Conservation (phyloP, 1,140 invertebrate genomes). For the Orius laevigatus region DNA sequence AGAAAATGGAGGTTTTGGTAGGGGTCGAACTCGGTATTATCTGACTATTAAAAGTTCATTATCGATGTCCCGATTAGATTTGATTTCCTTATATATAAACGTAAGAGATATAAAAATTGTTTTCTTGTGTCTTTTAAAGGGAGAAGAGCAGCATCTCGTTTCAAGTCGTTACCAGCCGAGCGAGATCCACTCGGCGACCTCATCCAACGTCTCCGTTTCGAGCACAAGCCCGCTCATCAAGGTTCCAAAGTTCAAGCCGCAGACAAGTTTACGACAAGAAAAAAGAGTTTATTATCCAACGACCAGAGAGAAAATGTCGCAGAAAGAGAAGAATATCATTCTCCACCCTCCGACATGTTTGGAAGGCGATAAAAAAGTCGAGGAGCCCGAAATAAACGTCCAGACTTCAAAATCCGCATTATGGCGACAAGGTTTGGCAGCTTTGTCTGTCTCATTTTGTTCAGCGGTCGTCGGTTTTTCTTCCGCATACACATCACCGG, state of each 20-base stretch:
- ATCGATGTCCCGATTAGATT: too few species aligned
- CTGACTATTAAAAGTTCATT: too few species aligned
- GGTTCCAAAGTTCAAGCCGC: not conserved
- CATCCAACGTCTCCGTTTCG: slow-evolving; percentile 2
- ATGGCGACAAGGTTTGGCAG: slow-evolving; percentile 29
- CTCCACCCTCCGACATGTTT: not conserved
- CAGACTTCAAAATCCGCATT: not conserved
- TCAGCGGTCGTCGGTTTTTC: slow-evolving; percentile 70
- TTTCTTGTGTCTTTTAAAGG: too few species aligned
- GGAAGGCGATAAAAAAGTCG: not conserved
- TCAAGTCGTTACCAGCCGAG: not conserved
- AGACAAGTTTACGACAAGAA: too few species aligned
- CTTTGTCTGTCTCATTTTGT: slow-evolving; percentile 64
- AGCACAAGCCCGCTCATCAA: not conserved
- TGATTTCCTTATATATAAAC: too few species aligned
- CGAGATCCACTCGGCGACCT: slow-evolving; percentile 7
- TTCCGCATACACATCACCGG: slow-evolving; percentile 67
- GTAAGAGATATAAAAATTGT: too few species aligned
- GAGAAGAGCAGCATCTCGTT: too few species aligned
- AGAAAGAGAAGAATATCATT: slow-evolving; percentile 1
- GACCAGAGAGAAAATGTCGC: not conserved
- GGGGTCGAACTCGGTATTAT: too few species aligned
- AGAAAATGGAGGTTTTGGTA: too few species aligned
- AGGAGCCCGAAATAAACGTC: not conserved
- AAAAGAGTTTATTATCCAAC: not conserved